Percentiles rank a stretch among this genome's conserved stretches.
Conservation (phyloP, 2,797 vertebrate species). For the Chiloscyllium punctatum region DNA sequence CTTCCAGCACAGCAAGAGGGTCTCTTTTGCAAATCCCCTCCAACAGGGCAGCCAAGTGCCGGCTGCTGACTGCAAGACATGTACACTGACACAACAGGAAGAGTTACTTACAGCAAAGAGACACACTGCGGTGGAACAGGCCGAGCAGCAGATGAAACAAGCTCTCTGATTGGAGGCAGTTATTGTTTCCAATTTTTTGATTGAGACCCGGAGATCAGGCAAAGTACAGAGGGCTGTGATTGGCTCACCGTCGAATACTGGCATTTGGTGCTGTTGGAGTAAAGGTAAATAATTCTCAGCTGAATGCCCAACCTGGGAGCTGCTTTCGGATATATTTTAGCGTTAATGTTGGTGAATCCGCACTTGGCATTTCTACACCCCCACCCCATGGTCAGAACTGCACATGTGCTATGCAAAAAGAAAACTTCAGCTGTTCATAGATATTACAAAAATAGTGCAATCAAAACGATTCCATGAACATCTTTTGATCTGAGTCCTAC, state of each 20-base stretch:
- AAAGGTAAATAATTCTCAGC: neutral
- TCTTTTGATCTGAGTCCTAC: neutral
- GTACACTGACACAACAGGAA: neutral
- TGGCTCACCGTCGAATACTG: slow-evolving; percentile 9
- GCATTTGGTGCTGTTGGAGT: neutral
- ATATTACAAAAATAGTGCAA: neutral
- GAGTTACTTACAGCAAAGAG: neutral
- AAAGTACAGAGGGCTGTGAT: neutral
- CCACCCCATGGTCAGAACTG: neutral
- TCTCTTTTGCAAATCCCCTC: neutral
- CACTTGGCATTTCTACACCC: neutral
- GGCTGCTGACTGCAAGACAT: neutral
- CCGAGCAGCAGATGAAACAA: neutral
- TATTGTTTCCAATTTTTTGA: slow-evolving; percentile 35
- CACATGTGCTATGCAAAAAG: neutral
- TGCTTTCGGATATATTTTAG: neutral
- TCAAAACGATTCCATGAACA: neutral
- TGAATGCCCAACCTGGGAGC: neutral
- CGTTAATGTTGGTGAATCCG: neutral
- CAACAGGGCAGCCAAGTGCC: neutral
- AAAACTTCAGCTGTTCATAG: neutral
- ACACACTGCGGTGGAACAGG: slow-evolving; percentile 21
- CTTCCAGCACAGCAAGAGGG: neutral
- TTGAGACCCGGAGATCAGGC: neutral
- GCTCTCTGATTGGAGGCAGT: slow-evolving; percentile 26